Conservation (phyloP, 2,888 invertebrate species). For the Eremobia ochroleuca region DNA sequence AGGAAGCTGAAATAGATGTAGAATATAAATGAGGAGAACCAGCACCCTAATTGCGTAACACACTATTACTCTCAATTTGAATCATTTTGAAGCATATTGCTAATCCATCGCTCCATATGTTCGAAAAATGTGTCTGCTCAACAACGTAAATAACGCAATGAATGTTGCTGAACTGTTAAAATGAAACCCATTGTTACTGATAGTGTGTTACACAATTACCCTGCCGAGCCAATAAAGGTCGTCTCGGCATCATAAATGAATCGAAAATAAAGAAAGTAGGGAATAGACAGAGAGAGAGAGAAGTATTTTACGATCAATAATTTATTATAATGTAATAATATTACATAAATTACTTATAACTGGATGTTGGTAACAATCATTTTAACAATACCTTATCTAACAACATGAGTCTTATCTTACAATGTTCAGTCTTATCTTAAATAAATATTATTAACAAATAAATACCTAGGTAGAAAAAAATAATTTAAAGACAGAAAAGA, state of each 20-base stretch:
- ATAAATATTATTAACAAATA: background rate
- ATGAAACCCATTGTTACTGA: too few species aligned
- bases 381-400: background rate
- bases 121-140: too few species aligned
- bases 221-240: too few species aligned
- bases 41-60: too few species aligned
- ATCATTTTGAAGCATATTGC: too few species aligned
- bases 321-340: slow-evolving; percentile 22
- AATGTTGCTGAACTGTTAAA: too few species aligned
- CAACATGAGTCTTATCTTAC: background rate
- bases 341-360: background rate
- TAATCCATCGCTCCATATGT: too few species aligned
- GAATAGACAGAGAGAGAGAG: background rate
- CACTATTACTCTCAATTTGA: too few species aligned
- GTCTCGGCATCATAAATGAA: background rate
- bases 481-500: background rate
- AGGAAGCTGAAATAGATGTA: too few species aligned
- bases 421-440: background rate
- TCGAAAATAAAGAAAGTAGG: background rate
- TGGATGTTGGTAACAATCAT: background rate
- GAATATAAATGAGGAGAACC: too few species aligned
- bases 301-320: background rate
- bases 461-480: background rate
- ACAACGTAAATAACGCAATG: too few species aligned
- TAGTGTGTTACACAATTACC: too few species aligned